phyloP scores from a whole-genome alignment of 2,113 vertebrate genomes.

The Conger conger region DNA sequence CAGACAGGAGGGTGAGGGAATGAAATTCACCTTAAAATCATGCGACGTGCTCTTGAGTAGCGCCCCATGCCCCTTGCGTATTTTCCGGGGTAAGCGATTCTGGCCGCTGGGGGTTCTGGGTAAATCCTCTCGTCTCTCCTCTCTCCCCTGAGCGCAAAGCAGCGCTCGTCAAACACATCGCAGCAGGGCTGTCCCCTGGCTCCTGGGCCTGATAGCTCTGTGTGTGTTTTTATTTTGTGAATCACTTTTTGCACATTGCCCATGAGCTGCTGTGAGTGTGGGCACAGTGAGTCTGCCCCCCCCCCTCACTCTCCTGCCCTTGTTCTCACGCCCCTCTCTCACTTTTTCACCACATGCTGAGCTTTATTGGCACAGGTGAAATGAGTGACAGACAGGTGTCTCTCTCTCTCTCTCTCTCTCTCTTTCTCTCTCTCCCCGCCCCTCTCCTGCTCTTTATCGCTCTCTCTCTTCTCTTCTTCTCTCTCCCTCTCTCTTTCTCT shows the following conservation, averaged over 20 bases:
- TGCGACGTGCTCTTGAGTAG: not conserved
- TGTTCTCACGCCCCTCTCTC: not conserved
- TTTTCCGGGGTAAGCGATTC: constrained; percentile 13
- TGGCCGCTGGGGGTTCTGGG: not conserved
- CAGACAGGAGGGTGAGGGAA: not conserved
- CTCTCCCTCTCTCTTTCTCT: not conserved
- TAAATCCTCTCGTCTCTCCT: not conserved
- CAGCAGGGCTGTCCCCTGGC: not conserved
- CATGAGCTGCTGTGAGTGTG: not conserved
- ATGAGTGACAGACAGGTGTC: not conserved
- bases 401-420: not conserved
- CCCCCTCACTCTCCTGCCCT: not conserved
- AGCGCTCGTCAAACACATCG: not conserved
- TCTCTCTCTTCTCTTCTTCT: too few species aligned
- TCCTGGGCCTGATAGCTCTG: not conserved
- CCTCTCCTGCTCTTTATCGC: too few species aligned
- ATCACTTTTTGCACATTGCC: not conserved
- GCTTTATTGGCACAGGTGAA: constrained; percentile 9
- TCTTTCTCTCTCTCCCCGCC: not conserved
- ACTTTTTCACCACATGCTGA: not conserved
- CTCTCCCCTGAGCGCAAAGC: not conserved
- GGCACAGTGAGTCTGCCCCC: not conserved
- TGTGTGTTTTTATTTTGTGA: not conserved
- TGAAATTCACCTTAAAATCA: not conserved
- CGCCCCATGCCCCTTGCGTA: not conserved